A percentile compares a stretch with the other conserved stretches of the same genome.
phyloP scores from a whole-genome alignment of 2,888 invertebrate species.

The Cordylochernes scorpioides region DNA sequence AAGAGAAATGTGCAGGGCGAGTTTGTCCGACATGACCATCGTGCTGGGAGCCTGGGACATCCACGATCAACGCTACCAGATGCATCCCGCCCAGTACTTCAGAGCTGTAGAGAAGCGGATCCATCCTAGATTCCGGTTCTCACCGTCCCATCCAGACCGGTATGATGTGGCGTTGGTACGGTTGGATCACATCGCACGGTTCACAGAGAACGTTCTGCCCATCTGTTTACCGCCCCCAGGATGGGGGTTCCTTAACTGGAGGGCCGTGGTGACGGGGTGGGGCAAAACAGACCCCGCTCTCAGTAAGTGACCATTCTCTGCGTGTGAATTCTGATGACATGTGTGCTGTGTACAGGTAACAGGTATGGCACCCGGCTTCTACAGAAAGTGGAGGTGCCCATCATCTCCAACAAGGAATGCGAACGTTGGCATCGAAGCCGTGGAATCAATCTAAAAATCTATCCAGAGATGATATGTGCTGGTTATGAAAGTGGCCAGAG shows the following conservation, averaged over 20 bases:
- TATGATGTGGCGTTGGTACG: conserved; percentile 44
- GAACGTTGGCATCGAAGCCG: conserved; percentile 52
- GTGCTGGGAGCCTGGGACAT: conserved; percentile 56
- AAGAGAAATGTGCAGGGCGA: conserved; percentile 28
- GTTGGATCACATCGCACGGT: conserved; percentile 37
- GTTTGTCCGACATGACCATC: conserved; percentile 41
- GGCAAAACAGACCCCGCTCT: conserved; percentile 42
- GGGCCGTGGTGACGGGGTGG: conserved; percentile 51
- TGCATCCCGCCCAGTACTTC: conserved; percentile 36
- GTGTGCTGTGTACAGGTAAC: conserved; percentile 24
- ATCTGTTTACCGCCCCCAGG: conserved; percentile 40
- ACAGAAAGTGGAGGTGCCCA: conserved; percentile 51
- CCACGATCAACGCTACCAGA: conserved; percentile 35
- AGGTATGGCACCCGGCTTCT: conserved; percentile 46
- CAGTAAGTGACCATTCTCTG: conserved; percentile 17
- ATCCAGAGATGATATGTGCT: conserved; percentile 55
- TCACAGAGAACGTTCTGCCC: conserved; percentile 40
- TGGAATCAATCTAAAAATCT: conserved; percentile 45
- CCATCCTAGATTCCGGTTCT: conserved; percentile 51
- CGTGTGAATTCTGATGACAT: not conserved
- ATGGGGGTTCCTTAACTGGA: conserved; percentile 25
- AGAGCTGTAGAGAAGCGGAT: conserved; percentile 43
- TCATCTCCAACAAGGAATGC: conserved; percentile 47
- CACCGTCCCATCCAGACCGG: conserved; percentile 45
- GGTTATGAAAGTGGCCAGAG: conserved; percentile 53